These are phyloP conservation scores for Sarcophaga rosellei DNA, from an alignment of 2,888 invertebrate genomes.

Conservation along the genomic window DNA sequence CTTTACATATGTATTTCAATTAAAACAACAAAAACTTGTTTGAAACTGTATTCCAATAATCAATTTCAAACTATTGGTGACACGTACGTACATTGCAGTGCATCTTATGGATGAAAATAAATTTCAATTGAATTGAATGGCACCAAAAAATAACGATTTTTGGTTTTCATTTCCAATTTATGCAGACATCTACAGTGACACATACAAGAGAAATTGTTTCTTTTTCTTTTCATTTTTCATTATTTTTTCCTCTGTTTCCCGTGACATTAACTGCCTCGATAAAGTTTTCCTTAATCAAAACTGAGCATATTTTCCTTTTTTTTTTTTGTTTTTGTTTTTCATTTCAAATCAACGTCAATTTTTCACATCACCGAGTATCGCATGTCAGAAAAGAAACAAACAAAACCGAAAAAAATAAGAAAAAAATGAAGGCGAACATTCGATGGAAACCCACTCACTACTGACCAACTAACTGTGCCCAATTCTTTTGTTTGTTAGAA, in stretches of 20 bases:
- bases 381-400: conserved; percentile 3
- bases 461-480: conserved; percentile 26
- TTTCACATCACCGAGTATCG: conserved; percentile 5
- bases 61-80: too few species aligned
- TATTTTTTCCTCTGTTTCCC: not conserved
- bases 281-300: not conserved
- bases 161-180: not conserved
- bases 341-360: conserved; percentile 17
- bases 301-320: not conserved
- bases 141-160: not conserved
- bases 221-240: not conserved
- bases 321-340: not conserved
- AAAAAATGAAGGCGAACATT: not conserved
- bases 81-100: too few species aligned
- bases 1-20: too few species aligned
- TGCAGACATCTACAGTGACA: not conserved
- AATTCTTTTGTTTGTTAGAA: not conserved
- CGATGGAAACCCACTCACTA: conserved; percentile 16
- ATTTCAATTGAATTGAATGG: too few species aligned
- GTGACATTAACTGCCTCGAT: conserved; percentile 19
- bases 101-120: too few species aligned
- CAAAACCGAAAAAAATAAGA: not conserved
- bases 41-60: too few species aligned
- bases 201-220: not conserved
- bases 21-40: too few species aligned